These are phyloP conservation scores for Danionella cerebrum DNA, from an alignment of 2,113 vertebrate genomes.

Conservation along the genomic window DNA sequence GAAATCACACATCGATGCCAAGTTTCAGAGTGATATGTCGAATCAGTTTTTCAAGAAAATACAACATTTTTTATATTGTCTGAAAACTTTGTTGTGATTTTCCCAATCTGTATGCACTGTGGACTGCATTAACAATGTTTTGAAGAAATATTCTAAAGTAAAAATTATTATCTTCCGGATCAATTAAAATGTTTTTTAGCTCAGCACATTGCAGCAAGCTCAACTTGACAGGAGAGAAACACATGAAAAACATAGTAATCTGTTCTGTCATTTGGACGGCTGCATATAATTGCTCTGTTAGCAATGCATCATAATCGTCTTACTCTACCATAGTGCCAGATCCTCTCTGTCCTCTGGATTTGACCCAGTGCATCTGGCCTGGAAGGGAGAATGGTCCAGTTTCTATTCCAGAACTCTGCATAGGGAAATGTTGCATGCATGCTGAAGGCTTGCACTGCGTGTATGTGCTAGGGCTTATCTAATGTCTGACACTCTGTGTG, in stretches of 20 bases:
- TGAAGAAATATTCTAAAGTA: too few relatives aligned
- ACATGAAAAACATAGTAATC: conserved; percentile 11
- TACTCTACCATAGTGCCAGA: conserved; percentile 5
- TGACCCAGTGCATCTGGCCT: conserved; percentile 7
- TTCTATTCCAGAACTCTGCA: not conserved
- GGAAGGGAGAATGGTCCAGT: not conserved
- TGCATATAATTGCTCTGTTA: conserved; percentile 11
- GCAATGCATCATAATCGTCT: conserved; percentile 16
- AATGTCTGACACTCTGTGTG: conserved; percentile 53
- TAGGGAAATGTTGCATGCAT: not conserved
- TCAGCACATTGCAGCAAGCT: not conserved
- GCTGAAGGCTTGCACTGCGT: not conserved
- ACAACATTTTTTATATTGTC: too few relatives aligned
- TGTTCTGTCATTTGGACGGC: not conserved
- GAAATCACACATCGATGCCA: too few relatives aligned
- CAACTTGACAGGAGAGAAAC: not conserved
- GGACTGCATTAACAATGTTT: too few relatives aligned
- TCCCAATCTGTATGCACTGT: too few relatives aligned
- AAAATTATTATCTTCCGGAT: too few relatives aligned
- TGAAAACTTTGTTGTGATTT: too few relatives aligned
- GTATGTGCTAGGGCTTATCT: conserved; percentile 24
- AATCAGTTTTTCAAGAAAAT: too few relatives aligned
- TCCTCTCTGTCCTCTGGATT: conserved; percentile 5
- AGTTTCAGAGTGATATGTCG: too few relatives aligned
- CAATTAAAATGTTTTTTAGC: not conserved